These are phyloP conservation scores for Gorsachius goisagi DNA, from an alignment of 2,113 vertebrate species.

Conservation along the genomic window DNA sequence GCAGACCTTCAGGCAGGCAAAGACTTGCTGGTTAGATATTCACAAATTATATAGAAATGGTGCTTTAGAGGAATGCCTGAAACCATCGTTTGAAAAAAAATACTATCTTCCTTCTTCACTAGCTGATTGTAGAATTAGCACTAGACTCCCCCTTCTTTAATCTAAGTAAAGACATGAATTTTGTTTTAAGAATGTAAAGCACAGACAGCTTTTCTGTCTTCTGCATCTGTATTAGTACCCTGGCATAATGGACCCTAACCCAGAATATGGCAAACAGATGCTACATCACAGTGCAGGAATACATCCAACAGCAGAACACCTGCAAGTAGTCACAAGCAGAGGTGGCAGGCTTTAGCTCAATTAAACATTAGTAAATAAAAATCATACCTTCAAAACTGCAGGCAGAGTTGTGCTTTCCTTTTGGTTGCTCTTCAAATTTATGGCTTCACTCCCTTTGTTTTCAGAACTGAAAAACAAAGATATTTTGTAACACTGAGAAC, in stretches of 20 bases:
- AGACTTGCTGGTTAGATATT: not conserved
- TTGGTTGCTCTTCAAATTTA: slow-evolving; percentile 55
- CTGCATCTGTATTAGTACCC: not conserved
- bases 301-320: not conserved
- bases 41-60: not conserved
- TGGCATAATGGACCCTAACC: not conserved
- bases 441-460: slow-evolving; percentile 69
- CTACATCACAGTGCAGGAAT: fast-evolving
- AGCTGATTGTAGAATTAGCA: not conserved
- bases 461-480: slow-evolving; percentile 77
- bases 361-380: slow-evolving; percentile 18
- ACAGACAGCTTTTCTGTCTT: not conserved
- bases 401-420: slow-evolving; percentile 69
- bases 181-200: not conserved
- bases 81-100: not conserved
- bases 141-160: not conserved
- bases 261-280: not conserved
- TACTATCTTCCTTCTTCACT: not conserved
- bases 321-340: not conserved
- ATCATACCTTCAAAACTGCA: slow-evolving; percentile 72
- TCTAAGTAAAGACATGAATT: fast-evolving
- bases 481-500: not conserved
- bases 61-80: not conserved
- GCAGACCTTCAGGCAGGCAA: not conserved
- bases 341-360: not conserved